These are phyloP conservation scores for Micrastur ruficollis DNA, from an alignment of 2,797 vertebrate species.

Conservation along the genomic window DNA sequence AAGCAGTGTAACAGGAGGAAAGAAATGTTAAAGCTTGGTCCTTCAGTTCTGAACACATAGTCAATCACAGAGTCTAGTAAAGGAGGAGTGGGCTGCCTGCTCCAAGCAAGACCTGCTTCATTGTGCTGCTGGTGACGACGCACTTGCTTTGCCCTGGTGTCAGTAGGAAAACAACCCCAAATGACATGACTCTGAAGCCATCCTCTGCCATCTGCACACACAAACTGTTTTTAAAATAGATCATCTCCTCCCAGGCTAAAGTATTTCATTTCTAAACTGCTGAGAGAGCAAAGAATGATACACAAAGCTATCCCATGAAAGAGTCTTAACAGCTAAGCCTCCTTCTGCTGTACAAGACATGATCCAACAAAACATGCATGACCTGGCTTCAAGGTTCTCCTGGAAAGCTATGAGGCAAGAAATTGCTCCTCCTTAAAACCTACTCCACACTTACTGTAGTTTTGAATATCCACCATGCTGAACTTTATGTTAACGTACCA, in stretches of 20 bases:
- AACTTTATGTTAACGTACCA: neutral
- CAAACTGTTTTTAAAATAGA: slow-evolving; percentile 39
- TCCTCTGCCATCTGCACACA: neutral
- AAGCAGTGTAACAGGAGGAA: neutral
- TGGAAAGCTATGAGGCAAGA: neutral
- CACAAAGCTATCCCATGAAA: slow-evolving; percentile 2
- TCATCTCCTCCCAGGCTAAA: neutral
- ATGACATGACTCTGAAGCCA: fast-evolving
- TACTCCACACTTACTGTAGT: neutral
- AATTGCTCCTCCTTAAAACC: neutral
- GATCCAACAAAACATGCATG: neutral
- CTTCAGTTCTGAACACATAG: neutral
- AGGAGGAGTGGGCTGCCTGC: neutral
- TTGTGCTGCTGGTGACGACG: neutral
- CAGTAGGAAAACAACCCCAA: neutral
- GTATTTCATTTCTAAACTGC: slow-evolving; percentile 42
- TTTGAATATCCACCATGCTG: neutral
- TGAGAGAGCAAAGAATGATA: slow-evolving; percentile 11
- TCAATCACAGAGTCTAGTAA: neutral
- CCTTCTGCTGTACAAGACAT: neutral
- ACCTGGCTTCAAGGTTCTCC: neutral
- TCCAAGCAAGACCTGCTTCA: neutral
- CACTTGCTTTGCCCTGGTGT: fast-evolving
- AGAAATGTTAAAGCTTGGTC: neutral
- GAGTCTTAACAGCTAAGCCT: slow-evolving; percentile 46